phyloP scores from a whole-genome alignment of 2,113 vertebrate genomes.

The Ahaetulla prasina region DNA sequence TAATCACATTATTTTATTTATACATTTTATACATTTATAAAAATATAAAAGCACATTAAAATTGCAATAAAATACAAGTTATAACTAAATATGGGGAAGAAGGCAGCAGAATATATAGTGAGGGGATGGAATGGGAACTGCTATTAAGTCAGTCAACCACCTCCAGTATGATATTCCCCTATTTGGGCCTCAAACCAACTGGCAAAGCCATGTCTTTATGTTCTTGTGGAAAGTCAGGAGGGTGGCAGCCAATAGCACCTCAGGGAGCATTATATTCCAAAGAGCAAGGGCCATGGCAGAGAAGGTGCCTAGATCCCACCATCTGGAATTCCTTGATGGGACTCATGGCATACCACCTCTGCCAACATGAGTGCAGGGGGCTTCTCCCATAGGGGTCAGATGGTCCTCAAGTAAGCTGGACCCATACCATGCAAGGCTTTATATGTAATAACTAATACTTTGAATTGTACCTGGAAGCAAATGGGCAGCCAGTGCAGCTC shows the following conservation, averaged over 20 bases:
- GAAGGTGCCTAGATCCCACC: not conserved
- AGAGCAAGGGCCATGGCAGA: not conserved
- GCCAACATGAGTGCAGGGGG: not conserved
- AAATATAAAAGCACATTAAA: not conserved
- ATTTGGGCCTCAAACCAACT: not conserved
- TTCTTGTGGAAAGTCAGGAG: not conserved
- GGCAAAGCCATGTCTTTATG: not conserved
- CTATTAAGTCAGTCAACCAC: not conserved
- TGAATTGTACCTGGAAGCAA: not conserved
- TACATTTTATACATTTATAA: not conserved
- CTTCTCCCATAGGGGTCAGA: not conserved
- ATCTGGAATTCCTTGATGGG: not conserved
- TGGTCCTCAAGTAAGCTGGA: not conserved
- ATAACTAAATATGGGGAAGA: not conserved
- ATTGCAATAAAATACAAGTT: not conserved
- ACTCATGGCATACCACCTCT: not conserved
- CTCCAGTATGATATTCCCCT: not conserved
- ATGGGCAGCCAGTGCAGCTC: not conserved
- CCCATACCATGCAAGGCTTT: not conserved
- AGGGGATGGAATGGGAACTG: not conserved
- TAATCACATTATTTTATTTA: not conserved
- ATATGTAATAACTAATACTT: not conserved
- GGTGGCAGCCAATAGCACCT: not conserved
- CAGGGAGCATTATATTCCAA: not conserved
- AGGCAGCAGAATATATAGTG: not conserved